Percentiles rank a stretch among this genome's conserved stretches.
Conservation (phyloP, 2,888 invertebrate genomes). For the Acleris laterana region DNA sequence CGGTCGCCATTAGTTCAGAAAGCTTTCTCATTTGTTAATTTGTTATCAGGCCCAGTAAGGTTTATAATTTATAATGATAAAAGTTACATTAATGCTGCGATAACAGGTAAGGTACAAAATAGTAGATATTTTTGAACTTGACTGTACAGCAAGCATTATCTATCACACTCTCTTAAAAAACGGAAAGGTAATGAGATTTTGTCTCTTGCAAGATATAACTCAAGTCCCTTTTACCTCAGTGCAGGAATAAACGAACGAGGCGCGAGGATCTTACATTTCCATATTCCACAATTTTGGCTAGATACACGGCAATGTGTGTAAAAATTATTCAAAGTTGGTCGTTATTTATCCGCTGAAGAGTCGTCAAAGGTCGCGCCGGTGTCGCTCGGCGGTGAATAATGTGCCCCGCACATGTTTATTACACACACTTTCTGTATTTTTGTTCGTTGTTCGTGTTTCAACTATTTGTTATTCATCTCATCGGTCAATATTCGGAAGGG, state of each 20-base stretch:
- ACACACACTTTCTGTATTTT: slow-evolving; percentile 12
- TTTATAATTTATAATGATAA: slow-evolving; percentile 11
- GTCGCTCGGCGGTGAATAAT: slow-evolving; percentile 39
- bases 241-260: slow-evolving; percentile 31
- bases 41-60: slow-evolving; percentile 6
- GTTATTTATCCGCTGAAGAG: slow-evolving; percentile 47
- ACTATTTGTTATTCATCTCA: slow-evolving; percentile 33
- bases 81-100: slow-evolving; percentile 2
- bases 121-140: not conserved
- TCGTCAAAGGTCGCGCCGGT: slow-evolving; percentile 45
- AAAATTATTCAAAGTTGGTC: slow-evolving; percentile 58
- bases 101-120: not conserved
- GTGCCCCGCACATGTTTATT: slow-evolving; percentile 11
- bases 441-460: slow-evolving; percentile 13
- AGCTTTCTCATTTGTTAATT: slow-evolving; percentile 23
- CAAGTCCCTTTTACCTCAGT: slow-evolving; percentile 25
- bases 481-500: slow-evolving; percentile 12
- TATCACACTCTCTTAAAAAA: slow-evolving; percentile 10
- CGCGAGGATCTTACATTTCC: slow-evolving; percentile 20
- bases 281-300: slow-evolving; percentile 20
- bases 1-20: slow-evolving; percentile 23
- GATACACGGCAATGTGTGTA: slow-evolving; percentile 45
- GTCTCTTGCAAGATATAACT: slow-evolving; percentile 16
- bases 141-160: slow-evolving; percentile 14
- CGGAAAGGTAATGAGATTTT: slow-evolving; percentile 27